Evolutionary conservation across 37 sponge, comb jelly and placozoan genomes (phyloP), one percentile per base, ranked within the genome.

Genomic region (Halichondria panicea): DNA sequence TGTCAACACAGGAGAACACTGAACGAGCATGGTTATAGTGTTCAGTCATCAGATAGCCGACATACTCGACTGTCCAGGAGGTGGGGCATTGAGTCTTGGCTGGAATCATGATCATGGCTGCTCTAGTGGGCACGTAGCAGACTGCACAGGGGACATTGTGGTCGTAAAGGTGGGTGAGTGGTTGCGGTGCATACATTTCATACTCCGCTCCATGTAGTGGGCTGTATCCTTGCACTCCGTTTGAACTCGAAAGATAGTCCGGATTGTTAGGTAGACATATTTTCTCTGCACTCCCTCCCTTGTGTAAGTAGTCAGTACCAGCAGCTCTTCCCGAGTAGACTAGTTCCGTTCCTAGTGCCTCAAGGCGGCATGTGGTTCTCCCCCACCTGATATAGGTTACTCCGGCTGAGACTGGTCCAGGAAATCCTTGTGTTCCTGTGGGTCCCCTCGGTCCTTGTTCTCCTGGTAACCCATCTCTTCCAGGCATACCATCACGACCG

Each of bases 131-230:
- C n/a, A 55, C 71, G 61, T 66, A 59, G 31, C 84, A 76, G 38
- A 84, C 77, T 31, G 77, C 77, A 84, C 84, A 84, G 1, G 81
- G 81, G 5, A 76, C 66, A 66, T 75, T 70, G 48, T 53, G 55
- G 30, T 76, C 34, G 50, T 50, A 0, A 22, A 70, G 27, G 18
- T 7, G 19, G 18, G 9, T 39, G 15, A 61, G 42, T 68, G 76
- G 76, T 41, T 15, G 30, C 8, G 7, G 24, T 12, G 11, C n/a
- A 24, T n/a, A 12, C 28, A 36, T 43, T 61, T 84, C 71, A 84
- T 68, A 84, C 59, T 84, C 84, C 24, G 54, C 61, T 5, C 84
- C 77, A 69, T 69, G 59, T 39, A 84, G 3, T 31, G 50, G 48
- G 25, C 48, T 62, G n/a, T 30, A 1, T 27, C 55, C 64, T 46